Percentiles rank a stretch among this genome's conserved stretches.
Evolutionary conservation across 2,797 vertebrate genomes (phyloP).

Genomic region (Acropternis orthonyx): DNA sequence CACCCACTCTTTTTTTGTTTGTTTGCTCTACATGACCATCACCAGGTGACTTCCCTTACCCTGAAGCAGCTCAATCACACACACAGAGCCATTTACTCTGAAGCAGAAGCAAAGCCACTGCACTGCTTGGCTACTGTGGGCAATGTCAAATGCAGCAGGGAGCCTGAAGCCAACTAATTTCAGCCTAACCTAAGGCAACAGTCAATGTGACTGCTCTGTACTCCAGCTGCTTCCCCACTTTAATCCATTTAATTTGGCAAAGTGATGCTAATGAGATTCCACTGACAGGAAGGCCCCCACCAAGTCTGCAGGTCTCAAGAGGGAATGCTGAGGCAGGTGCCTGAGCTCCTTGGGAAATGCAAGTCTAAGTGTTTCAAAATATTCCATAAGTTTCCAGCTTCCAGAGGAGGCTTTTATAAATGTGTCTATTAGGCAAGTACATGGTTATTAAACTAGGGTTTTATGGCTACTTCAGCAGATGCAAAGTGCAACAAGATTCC

Average conservation of each 20-base stretch:
- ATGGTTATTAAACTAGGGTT: slow-evolving; percentile 1
- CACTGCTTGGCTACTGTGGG: background rate
- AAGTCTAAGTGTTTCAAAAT: background rate
- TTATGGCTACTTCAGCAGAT: background rate
- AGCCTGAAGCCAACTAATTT: slow-evolving; percentile 29
- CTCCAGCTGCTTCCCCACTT: slow-evolving; percentile 34
- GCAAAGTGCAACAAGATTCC: background rate
- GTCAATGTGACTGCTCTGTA: background rate
- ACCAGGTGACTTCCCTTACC: background rate
- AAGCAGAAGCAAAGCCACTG: background rate
- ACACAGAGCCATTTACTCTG: background rate
- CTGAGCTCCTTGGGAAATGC: slow-evolving; percentile 22
- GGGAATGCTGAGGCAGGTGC: background rate
- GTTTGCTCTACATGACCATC: background rate
- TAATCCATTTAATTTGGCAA: slow-evolving; percentile 59
- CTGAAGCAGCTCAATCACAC: background rate
- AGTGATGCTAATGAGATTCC: slow-evolving; percentile 67
- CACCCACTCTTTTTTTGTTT: background rate
- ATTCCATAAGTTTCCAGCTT: background rate
- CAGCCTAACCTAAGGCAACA: slow-evolving; percentile 29
- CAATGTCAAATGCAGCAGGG: background rate
- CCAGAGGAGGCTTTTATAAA: background rate
- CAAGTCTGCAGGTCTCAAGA: background rate
- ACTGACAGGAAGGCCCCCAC: background rate
- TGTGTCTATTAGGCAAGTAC: slow-evolving; percentile 1